phyloP scores from a whole-genome alignment of 2,113 vertebrate genomes.

The Raja brachyura region DNA sequence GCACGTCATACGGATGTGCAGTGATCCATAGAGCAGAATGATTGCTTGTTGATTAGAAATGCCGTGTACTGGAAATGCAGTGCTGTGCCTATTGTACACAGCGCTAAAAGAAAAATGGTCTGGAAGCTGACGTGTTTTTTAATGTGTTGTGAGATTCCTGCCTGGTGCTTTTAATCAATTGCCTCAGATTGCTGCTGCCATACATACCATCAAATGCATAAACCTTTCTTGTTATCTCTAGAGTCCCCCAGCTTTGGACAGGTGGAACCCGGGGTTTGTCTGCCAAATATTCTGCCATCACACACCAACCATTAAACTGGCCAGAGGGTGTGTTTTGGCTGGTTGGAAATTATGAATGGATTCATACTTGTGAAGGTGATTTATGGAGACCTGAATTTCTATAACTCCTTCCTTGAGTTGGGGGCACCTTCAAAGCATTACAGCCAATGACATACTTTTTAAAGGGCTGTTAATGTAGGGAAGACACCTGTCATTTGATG shows the following conservation, averaged over 20 bases:
- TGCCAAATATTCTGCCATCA: background rate
- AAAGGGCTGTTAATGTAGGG: background rate
- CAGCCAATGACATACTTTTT: background rate
- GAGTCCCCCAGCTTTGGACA: background rate
- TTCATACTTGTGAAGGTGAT: background rate
- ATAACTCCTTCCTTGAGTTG: background rate
- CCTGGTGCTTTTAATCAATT: background rate
- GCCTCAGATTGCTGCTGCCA: background rate
- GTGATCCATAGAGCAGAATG: background rate
- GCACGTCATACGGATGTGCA: background rate
- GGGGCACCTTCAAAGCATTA: background rate
- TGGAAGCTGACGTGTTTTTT: background rate
- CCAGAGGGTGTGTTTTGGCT: background rate
- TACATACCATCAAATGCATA: too few relatives aligned
- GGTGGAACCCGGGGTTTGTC: background rate
- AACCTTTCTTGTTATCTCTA: too few relatives aligned
- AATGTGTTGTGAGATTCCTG: background rate
- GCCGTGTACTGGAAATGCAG: background rate
- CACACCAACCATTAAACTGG: too few relatives aligned
- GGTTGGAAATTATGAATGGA: background rate
- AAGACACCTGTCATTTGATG: background rate
- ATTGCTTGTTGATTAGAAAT: conserved; percentile 10
- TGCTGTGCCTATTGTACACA: background rate
- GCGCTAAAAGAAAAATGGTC: background rate
- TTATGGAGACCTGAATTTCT: background rate